A percentile compares a stretch with the other conserved stretches of the same genome.
phyloP scores from a whole-genome alignment of 2,888 invertebrate species.

The Ophion ellenae region DNA sequence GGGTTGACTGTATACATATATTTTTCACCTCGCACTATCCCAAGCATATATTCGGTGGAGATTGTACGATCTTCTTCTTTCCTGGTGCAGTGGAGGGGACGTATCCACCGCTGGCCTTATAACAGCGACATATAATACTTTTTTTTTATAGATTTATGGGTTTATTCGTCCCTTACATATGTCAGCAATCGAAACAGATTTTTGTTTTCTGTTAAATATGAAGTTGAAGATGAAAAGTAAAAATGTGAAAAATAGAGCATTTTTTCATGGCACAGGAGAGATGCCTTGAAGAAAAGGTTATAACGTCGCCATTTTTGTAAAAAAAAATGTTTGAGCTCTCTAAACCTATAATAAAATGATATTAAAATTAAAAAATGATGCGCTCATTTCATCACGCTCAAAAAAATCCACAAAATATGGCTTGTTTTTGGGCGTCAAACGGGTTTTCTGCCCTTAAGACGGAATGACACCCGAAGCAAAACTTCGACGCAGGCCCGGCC shows the following conservation, averaged over 20 bases:
- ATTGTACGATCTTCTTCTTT: too few species aligned
- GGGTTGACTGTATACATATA: too few species aligned
- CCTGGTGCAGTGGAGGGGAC: too few species aligned
- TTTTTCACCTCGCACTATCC: too few species aligned
- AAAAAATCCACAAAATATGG: conserved; percentile 26
- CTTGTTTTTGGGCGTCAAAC: conserved; percentile 28
- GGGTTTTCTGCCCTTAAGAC: conserved; percentile 29
- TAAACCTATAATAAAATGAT: background rate
- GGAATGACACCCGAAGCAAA: too few species aligned
- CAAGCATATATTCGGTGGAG: too few species aligned
- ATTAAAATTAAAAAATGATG: conserved; percentile 29
- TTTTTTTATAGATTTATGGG: background rate
- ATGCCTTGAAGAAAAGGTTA: background rate
- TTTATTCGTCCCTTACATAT: background rate
- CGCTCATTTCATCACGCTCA: conserved; percentile 24
- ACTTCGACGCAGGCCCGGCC: too few species aligned
- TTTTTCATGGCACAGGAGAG: too few species aligned
- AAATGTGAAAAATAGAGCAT: background rate
- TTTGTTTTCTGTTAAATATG: background rate
- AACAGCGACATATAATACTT: too few species aligned
- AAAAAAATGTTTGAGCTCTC: background rate
- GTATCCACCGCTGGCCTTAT: too few species aligned
- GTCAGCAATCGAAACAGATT: background rate
- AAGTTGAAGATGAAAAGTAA: background rate
- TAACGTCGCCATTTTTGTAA: background rate